A percentile compares a stretch with the other conserved stretches of the same genome.
Evolutionary conservation across 2,888 invertebrate species (phyloP).

Genomic region (Andrena marginata): DNA sequence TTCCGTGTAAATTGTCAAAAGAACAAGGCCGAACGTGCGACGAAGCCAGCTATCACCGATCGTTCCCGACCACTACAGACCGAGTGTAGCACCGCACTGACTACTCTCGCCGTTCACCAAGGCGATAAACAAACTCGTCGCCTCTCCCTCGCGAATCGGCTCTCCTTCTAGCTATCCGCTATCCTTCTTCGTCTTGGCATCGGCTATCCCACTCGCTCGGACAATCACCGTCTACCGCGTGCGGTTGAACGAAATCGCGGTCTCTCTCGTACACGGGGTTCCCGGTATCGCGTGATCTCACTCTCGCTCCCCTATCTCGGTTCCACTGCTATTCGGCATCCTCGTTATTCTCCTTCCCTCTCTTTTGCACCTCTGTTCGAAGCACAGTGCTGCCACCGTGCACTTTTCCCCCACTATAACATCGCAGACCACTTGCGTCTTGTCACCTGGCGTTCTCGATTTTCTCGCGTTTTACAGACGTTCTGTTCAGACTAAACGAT

Average conservation of each 20-base stretch:
- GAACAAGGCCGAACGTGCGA: conserved; percentile 50
- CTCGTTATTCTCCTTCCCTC: conserved; percentile 6
- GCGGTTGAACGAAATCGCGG: conserved; percentile 39
- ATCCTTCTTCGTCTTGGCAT: conserved; percentile 28
- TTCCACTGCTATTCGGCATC: conserved; percentile 19
- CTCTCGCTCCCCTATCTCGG: conserved; percentile 21
- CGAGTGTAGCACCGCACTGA: conserved; percentile 82
- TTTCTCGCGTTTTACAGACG: conserved; percentile 19
- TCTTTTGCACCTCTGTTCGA: conserved; percentile 14
- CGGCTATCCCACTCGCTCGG: conserved; percentile 33
- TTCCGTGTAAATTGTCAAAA: conserved; percentile 44
- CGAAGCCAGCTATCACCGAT: conserved; percentile 64
- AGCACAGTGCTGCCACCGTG: conserved; percentile 59
- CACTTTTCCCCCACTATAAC: conserved; percentile 36
- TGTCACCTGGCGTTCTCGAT: conserved; percentile 43
- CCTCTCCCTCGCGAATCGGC: conserved; percentile 73
- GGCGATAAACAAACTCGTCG: conserved; percentile 84
- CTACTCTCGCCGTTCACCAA: conserved; percentile 78
- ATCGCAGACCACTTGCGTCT: conserved; percentile 22
- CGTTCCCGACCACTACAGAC: conserved; percentile 74
- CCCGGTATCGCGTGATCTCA: conserved; percentile 28
- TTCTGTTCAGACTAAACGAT: background rate
- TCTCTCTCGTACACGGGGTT: conserved; percentile 36
- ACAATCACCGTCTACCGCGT: conserved; percentile 38
- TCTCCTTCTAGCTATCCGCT: conserved; percentile 43